A percentile compares a stretch with the other conserved stretches of the same genome.
phyloP scores from a whole-genome alignment of 2,113 vertebrate species.

The Cynopterus brachyotis region DNA sequence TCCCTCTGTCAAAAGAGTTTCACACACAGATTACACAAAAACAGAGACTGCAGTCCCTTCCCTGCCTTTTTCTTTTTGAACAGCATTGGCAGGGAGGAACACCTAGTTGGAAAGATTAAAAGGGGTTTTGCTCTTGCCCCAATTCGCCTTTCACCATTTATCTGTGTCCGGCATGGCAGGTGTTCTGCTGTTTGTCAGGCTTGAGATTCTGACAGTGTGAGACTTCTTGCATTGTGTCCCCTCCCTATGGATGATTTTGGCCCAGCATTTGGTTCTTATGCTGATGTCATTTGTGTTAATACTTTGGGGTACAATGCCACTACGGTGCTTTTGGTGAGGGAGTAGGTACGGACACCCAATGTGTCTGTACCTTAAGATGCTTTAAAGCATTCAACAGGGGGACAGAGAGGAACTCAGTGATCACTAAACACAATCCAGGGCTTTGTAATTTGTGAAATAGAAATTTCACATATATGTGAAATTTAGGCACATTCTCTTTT shows the following conservation, averaged over 20 bases:
- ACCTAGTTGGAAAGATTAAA: neutral
- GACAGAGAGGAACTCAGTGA: neutral
- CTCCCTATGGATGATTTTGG: neutral
- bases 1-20: neutral
- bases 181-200: neutral
- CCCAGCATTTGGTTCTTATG: neutral
- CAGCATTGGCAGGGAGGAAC: neutral
- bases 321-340: neutral
- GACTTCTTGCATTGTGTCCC: neutral
- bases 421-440: neutral
- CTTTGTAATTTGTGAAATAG: neutral
- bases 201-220: neutral
- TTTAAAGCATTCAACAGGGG: neutral
- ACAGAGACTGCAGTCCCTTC: rapidly evolving
- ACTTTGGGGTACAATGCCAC: neutral
- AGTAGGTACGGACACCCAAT: neutral
- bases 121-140: neutral
- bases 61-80: neutral
- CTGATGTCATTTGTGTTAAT: neutral
- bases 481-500: neutral
- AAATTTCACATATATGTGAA: neutral
- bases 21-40: neutral
- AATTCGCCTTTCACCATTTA: neutral
- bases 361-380: neutral
- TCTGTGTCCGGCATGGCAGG: neutral